A percentile compares a stretch with the other conserved stretches of the same genome.
Evolutionary conservation across 2,113 vertebrate genomes (phyloP).

Genomic region (Raja brachyura): DNA sequence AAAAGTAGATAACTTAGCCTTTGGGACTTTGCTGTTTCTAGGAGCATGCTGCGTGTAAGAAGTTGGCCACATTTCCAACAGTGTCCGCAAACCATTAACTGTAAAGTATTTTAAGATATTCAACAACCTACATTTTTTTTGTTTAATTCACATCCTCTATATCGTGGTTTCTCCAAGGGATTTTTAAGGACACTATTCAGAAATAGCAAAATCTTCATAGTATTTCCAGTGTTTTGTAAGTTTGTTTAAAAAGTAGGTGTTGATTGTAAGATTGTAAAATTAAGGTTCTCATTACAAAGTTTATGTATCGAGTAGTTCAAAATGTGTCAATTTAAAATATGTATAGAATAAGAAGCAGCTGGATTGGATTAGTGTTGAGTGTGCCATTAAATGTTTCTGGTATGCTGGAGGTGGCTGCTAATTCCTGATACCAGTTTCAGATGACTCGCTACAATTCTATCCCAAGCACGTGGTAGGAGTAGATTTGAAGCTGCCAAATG

Average conservation of each 20-base stretch:
- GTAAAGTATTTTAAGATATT: too few species aligned
- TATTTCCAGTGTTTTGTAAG: too few species aligned
- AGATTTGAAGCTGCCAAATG: not conserved
- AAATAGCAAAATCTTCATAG: not conserved
- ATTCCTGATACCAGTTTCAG: constrained; percentile 9
- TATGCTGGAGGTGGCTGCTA: constrained; percentile 11
- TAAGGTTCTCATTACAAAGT: not conserved
- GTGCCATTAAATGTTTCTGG: constrained; percentile 25
- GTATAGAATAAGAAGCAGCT: not conserved
- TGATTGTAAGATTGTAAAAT: not conserved
- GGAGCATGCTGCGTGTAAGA: too few species aligned
- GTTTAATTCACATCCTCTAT: not conserved
- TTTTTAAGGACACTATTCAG: not conserved
- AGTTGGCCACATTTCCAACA: too few species aligned
- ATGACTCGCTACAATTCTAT: not conserved
- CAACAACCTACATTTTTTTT: not conserved
- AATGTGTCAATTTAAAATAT: not conserved
- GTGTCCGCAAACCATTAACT: too few species aligned
- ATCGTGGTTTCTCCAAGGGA: not conserved
- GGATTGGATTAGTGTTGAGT: constrained; percentile 8
- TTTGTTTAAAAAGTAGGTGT: too few species aligned
- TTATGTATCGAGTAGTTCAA: not conserved
- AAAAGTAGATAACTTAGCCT: too few species aligned
- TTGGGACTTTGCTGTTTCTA: too few species aligned
- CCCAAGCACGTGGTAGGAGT: not conserved